Base-by-base conservation (phyloP, 2,113 vertebrate genomes). In the Rattus rattus region DNA sequence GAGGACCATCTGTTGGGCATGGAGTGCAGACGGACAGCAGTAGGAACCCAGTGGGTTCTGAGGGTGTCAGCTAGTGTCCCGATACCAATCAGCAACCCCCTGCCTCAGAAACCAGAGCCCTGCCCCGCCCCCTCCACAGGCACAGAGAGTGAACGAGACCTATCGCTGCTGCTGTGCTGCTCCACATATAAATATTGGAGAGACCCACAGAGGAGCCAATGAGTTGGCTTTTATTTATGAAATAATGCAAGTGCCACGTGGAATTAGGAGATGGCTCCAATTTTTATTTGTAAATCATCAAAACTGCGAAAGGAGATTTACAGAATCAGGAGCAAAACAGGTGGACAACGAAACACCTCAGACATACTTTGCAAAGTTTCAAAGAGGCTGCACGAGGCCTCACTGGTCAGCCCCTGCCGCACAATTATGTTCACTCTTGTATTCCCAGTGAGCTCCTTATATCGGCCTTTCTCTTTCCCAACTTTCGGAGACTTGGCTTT, bases 401-500 rank as follows among this genome's bases (percentile, higher is more conserved):
- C 97, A 96, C 94, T 96, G 98, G 96, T 94, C 96, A 99, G 99
- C 99, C 99, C 98, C 88, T 76, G 67, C 26, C 95, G 98, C 98
- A 92, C 88, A 97, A 97, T 33, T 85, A 96, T 93, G 69, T 97
- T 99, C 98, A 99, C 93, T 99, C 99, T 96, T 99, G 99, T 99
- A 99, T 99, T 99, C 98, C 99, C 99, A 12, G 99, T 99, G 4
- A 99, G 99, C 97, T 99, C 99, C 98, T 99, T 99, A 99, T 16
- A 99, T 98, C 99, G 99, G 98, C 99, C 99, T 98, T 99, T 99
- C 98, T 99, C 99, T 99, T 99, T 99, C 97, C 99, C 98, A 94
- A 99, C 99, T 90, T 99, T 99, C 87, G 98, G 99, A 98, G 99
- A 99, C 95, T 99, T 99, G 96, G 99, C 99, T 98, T 99, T 99